Evolutionary conservation across 2,888 invertebrate species (phyloP).

Genomic region (Lasioglossum marginatum): DNA sequence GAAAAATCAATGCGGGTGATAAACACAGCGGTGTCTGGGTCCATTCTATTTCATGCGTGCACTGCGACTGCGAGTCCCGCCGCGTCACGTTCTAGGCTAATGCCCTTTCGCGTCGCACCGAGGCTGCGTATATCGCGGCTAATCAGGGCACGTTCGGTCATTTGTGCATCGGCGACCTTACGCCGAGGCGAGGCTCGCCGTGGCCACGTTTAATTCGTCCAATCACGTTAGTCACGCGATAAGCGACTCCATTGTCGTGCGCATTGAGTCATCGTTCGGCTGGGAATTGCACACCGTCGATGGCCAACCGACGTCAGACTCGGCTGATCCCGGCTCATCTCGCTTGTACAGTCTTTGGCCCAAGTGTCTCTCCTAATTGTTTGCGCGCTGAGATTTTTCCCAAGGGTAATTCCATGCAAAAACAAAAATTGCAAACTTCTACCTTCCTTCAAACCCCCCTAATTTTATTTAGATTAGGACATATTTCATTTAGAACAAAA

Average conservation of each 20-base stretch:
- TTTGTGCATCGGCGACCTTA: conserved; percentile 70
- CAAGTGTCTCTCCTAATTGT: not conserved
- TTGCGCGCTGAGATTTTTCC: no score
- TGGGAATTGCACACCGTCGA: conserved; percentile 41
- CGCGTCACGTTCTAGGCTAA: conserved; percentile 67
- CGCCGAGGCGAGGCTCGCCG: conserved; percentile 43
- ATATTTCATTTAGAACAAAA: no score
- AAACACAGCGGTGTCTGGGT: not conserved
- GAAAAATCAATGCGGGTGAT: not conserved
- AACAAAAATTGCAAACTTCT: no score
- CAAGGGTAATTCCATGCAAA: no score
- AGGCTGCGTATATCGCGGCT: conserved; percentile 59
- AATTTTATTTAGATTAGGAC: no score
- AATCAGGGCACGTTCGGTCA: conserved; percentile 72
- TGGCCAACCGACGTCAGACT: conserved; percentile 5
- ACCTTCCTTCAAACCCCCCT: no score
- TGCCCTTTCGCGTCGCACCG: conserved; percentile 66
- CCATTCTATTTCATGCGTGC: conserved; percentile 7
- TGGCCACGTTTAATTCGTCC: conserved; percentile 73
- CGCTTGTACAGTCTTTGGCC: not conserved
- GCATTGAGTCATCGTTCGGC: conserved; percentile 65
- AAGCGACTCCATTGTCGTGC: conserved; percentile 67
- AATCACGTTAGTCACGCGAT: conserved; percentile 73
- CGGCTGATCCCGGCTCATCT: conserved; percentile 26
- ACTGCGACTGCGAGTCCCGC: conserved; percentile 42